Percentiles rank a stretch among this genome's conserved stretches.
Evolutionary conservation across 2,113 vertebrate species (phyloP).

Genomic region (Oplegnathus fasciatus): DNA sequence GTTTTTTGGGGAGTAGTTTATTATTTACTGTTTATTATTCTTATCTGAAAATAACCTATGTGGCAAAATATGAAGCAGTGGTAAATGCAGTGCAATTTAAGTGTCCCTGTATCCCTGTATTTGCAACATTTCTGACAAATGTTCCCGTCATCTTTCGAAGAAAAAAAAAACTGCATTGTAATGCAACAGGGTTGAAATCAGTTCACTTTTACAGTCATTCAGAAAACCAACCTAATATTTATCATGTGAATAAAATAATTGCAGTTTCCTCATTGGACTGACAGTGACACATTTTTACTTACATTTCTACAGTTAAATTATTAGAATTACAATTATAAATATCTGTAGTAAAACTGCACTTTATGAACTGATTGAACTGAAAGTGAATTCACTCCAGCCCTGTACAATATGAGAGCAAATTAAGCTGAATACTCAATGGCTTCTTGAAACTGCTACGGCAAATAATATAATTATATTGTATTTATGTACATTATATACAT

Average conservation of each 20-base stretch:
- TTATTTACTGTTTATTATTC: slow-evolving; percentile 11
- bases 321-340: slow-evolving; percentile 41
- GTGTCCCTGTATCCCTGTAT: slow-evolving; percentile 48
- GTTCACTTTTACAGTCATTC: slow-evolving; percentile 42
- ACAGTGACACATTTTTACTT: slow-evolving; percentile 46
- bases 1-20: background rate
- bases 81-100: slow-evolving; percentile 54
- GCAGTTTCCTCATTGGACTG: slow-evolving; percentile 36
- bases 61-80: slow-evolving; percentile 52
- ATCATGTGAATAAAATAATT: slow-evolving; percentile 32
- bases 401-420: slow-evolving; percentile 55
- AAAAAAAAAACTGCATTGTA: slow-evolving; percentile 1
- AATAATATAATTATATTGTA: slow-evolving; percentile 72
- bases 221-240: slow-evolving; percentile 24
- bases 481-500: slow-evolving; percentile 80
- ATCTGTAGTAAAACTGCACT: slow-evolving; percentile 75
- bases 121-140: slow-evolving; percentile 32
- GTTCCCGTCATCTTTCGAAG: slow-evolving; percentile 28
- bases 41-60: slow-evolving; percentile 52
- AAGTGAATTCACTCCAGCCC: slow-evolving; percentile 44
- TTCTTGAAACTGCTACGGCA: slow-evolving; percentile 84
- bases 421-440: slow-evolving; percentile 62
- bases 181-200: slow-evolving; percentile 39
- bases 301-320: slow-evolving; percentile 39
- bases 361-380: slow-evolving; percentile 59